Conservation (phyloP, 1,140 invertebrate species). For the Acyrthosiphon pisum region DNA sequence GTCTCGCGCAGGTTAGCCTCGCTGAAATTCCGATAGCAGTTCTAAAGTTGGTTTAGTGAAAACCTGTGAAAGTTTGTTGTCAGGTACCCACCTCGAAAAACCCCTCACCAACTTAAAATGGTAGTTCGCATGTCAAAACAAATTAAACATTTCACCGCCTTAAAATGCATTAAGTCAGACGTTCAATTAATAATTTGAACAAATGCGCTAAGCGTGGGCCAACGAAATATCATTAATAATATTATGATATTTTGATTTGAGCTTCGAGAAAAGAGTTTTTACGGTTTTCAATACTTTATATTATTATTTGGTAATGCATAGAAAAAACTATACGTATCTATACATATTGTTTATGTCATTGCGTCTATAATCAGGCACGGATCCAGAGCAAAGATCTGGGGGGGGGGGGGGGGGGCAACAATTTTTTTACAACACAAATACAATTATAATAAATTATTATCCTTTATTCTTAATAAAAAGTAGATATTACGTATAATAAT, state of each 20-base stretch:
- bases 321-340: too few species aligned
- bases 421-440: too few species aligned
- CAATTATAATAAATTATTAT: too few species aligned
- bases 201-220: neutral
- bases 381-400: too few species aligned
- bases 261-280: neutral
- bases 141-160: constrained; percentile 39
- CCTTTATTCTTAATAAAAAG: too few species aligned
- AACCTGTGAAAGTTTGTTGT: constrained; percentile 6
- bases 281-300: neutral
- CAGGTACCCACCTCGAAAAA: constrained; percentile 1
- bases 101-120: neutral
- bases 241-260: neutral
- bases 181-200: neutral
- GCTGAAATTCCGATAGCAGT: constrained; percentile 8
- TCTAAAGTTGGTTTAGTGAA: constrained; percentile 36
- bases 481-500: too few species aligned
- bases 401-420: too few species aligned
- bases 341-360: neutral
- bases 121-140: constrained; percentile 39
- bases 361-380: neutral
- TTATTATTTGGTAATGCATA: too few species aligned
- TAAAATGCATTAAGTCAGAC: constrained; percentile 23
- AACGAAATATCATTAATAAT: neutral
- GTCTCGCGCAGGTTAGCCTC: neutral